phyloP scores from a whole-genome alignment of 2,888 invertebrate genomes.

The Onthophagus sagittarius region DNA sequence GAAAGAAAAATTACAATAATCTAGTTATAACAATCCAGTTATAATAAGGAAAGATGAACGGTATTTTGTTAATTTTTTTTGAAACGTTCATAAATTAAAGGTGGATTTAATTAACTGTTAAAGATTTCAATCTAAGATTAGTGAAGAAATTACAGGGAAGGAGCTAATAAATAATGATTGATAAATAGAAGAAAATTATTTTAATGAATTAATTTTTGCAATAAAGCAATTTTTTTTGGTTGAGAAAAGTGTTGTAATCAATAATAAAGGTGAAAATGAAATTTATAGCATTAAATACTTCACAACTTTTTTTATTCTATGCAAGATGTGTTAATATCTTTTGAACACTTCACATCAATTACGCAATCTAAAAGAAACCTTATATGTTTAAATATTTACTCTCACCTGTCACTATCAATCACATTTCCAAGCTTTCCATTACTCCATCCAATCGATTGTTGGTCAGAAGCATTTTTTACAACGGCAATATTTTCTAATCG shows the following conservation, averaged over 20 bases:
- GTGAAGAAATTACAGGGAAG: neutral
- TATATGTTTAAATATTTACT: conserved; percentile 8
- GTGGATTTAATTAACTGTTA: neutral
- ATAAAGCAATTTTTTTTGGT: too few species aligned
- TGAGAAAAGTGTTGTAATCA: too few species aligned
- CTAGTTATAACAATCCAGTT: too few species aligned
- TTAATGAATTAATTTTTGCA: too few species aligned
- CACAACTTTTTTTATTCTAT: neutral
- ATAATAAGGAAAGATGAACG: too few species aligned
- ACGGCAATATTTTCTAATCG: conserved; percentile 39
- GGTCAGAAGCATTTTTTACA: conserved; percentile 38
- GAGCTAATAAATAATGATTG: neutral
- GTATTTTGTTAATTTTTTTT: too few species aligned
- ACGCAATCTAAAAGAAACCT: neutral
- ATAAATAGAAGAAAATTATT: too few species aligned
- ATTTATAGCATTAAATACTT: neutral
- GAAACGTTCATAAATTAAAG: too few species aligned
- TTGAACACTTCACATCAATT: neutral
- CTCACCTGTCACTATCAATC: conserved; percentile 43
- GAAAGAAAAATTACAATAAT: too few species aligned
- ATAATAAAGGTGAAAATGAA: neutral
- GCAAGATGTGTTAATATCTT: neutral
- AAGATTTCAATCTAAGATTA: neutral
- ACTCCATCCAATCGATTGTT: conserved; percentile 18
- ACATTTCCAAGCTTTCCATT: conserved; percentile 36